phyloP scores from a whole-genome alignment of 2,888 invertebrate genomes.

The Xestia xanthographa region DNA sequence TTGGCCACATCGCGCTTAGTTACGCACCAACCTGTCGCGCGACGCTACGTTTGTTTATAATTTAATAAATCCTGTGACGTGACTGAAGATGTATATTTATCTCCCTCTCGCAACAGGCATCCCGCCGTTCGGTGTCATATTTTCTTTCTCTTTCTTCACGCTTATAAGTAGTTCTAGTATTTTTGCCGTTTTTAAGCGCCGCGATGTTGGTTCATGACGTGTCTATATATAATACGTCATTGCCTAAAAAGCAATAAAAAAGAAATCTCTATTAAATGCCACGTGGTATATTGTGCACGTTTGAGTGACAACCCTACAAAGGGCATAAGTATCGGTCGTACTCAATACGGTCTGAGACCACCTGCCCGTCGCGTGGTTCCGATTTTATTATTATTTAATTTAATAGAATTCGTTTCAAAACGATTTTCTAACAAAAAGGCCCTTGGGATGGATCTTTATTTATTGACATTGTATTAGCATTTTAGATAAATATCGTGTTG shows the following conservation, averaged over 20 bases:
- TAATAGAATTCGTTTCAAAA: conserved; percentile 49
- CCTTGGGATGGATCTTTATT: conserved; percentile 21
- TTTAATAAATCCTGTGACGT: too few species aligned
- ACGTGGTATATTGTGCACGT: conserved; percentile 43
- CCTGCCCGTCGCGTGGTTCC: conserved; percentile 68
- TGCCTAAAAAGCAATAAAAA: conserved; percentile 10
- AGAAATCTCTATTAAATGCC: conserved; percentile 28
- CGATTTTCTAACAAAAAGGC: conserved; percentile 13
- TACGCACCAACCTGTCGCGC: too few species aligned
- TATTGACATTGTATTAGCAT: conserved; percentile 28
- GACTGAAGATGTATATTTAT: too few species aligned
- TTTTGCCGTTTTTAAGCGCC: too few species aligned
- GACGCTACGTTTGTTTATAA: too few species aligned
- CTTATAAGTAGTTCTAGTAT: too few species aligned
- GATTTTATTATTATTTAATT: conserved; percentile 53
- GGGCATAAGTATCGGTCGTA: conserved; percentile 34
- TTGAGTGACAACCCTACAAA: conserved; percentile 61
- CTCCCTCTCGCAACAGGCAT: too few species aligned
- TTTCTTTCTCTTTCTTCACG: too few species aligned
- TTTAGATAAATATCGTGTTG: conserved; percentile 4
- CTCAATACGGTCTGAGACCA: conserved; percentile 57
- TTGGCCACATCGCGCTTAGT: too few species aligned
- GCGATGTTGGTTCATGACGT: too few species aligned
- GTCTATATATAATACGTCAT: too few species aligned
- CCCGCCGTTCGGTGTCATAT: too few species aligned